Evolutionary conservation across 2,113 vertebrate genomes (phyloP), one percentile per base, ranked within the genome.

Genomic region (Tursiops truncatus): DNA sequence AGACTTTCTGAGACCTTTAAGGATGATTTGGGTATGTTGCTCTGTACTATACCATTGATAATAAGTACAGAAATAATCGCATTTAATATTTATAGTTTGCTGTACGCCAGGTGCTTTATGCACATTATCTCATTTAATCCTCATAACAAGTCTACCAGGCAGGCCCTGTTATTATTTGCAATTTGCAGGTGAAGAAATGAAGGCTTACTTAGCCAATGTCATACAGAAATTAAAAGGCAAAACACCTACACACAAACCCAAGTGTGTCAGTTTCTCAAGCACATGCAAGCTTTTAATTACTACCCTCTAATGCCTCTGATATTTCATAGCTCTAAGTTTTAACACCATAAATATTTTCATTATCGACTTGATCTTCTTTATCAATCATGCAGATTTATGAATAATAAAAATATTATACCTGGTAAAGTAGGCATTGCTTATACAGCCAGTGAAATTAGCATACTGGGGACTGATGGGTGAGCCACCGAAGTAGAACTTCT

Each of bases 361-460:
- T 65, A 81, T 18, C 67, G 20, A 83, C 6, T 56, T 86, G 47
- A 81, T 36, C 28, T 86, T 36, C 25, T 86, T 93, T 88, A 74
- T 84, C 33, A 84, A 11, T 87, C 56, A 71, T 47, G 23, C 5
- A 31, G 13, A 84, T 26, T 81, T 47, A 85, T 25, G 33, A 74
- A 28, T 68, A n/a, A 87, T 63, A 76, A 96, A 95, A 93, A 76
- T 18, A 73, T 50, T 71, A 0, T 98, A 99, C 99, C 99, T 99
- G 98, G 99, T 99, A 95, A 99, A 99, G 98, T 99, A 99, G 76
- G 99, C 99, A 0, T 99, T 99, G 98, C 99, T 99, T 98, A 99
- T 99, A 94, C 99, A 99, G 85, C 99, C 99, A 0, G 99, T 99
- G 98, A 99, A 99, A 97, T 99, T 99, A 94, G 98, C 99, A 93